Conservation (phyloP, 2,113 vertebrate genomes). For the Nyctereutes procyonoides region DNA sequence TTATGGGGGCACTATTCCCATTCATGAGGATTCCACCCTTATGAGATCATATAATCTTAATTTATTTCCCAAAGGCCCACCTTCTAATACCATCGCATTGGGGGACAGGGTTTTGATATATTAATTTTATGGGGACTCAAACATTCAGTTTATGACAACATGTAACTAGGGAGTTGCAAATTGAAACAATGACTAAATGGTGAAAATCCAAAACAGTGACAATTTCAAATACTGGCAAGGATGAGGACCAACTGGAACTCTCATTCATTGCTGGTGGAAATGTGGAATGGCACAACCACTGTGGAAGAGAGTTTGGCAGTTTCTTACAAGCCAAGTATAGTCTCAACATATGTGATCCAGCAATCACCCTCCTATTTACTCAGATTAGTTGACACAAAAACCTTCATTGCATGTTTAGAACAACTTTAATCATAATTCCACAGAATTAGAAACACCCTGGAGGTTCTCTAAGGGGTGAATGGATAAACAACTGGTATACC, state of each 20-base stretch:
- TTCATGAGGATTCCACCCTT: not conserved
- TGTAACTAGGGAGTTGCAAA: not conserved
- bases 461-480: not conserved
- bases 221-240: not conserved
- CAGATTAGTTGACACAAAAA: not conserved
- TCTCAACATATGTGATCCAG: not conserved
- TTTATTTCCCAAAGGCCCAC: not conserved
- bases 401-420: not conserved
- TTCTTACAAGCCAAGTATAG: not conserved
- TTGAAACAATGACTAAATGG: not conserved
- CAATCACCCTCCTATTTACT: not conserved
- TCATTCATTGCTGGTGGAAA: not conserved
- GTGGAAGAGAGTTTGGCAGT: not conserved
- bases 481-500: not conserved
- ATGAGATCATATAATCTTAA: not conserved
- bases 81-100: not conserved
- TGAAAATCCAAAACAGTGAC: not conserved
- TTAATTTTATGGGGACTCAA: not conserved
- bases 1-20: not conserved
- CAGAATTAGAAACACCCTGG: not conserved
- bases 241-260: not conserved
- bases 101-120: too few species aligned
- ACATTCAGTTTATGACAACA: not conserved
- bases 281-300: not conserved
- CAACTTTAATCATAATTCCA: not conserved